Evolutionary conservation across 2,888 invertebrate species (phyloP).

Genomic region (Ectemnius lituratus): DNA sequence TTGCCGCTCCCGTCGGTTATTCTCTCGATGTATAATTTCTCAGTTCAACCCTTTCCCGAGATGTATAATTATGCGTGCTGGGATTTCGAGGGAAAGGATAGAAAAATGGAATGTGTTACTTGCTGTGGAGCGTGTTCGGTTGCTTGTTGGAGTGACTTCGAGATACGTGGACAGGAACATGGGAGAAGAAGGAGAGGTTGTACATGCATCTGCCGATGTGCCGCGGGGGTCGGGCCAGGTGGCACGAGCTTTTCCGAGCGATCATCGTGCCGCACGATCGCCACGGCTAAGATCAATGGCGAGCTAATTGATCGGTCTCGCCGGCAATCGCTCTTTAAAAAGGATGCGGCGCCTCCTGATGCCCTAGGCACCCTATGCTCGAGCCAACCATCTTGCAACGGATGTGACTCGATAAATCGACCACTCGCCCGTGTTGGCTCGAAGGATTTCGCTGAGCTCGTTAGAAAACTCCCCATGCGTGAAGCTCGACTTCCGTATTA

Average conservation of each 20-base stretch:
- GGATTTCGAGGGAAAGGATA: not conserved
- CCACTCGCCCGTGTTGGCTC: constrained; percentile 27
- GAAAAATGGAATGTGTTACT: not conserved
- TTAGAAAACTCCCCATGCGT: constrained; percentile 37
- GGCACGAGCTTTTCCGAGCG: constrained; percentile 60
- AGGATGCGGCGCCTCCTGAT: constrained; percentile 46
- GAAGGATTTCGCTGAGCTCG: constrained; percentile 48
- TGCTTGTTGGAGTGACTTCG: not conserved
- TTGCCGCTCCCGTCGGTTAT: not conserved
- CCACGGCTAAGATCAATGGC: constrained; percentile 58
- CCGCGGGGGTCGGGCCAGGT: constrained; percentile 68
- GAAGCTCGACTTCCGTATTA: constrained; percentile 32
- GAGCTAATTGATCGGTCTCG: constrained; percentile 64
- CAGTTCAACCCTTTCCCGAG: not conserved
- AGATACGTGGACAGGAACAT: not conserved
- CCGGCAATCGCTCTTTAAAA: constrained; percentile 46
- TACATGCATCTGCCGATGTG: constrained; percentile 54
- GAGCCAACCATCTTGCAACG: constrained; percentile 22
- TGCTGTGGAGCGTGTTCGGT: not conserved
- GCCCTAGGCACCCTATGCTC: constrained; percentile 21
- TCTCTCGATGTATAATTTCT: not conserved
- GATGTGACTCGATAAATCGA: constrained; percentile 49
- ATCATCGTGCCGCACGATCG: constrained; percentile 38
- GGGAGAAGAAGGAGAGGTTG: not conserved
- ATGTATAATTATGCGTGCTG: not conserved